These are phyloP conservation scores for Zaprionus gabonicus DNA, from an alignment of 1,140 invertebrate species.

Conservation along the genomic window DNA sequence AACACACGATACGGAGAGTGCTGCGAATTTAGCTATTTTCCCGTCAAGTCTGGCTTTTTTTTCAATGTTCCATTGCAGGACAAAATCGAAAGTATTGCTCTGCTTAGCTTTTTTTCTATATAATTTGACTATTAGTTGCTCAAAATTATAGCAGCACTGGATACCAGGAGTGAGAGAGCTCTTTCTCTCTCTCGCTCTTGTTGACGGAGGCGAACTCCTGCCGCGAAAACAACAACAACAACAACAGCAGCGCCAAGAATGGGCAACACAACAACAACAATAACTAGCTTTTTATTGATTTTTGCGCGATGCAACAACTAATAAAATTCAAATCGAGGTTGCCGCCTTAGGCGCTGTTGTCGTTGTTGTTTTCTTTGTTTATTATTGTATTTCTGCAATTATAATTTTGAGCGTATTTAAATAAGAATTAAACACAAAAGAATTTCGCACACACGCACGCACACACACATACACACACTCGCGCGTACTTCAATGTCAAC, in stretches of 20 bases:
- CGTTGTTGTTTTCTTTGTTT: conserved; percentile 41
- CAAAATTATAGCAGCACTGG: too few relatives aligned
- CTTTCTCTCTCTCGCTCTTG: conserved; percentile 36
- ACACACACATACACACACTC: conserved; percentile 8
- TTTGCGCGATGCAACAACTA: conserved; percentile 60
- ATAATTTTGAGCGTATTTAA: conserved; percentile 53
- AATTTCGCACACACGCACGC: conserved; percentile 67
- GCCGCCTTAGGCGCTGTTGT: conserved; percentile 23
- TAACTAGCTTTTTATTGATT: conserved; percentile 70
- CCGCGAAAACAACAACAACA: conserved; percentile 34
- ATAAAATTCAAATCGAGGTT: conserved; percentile 42
- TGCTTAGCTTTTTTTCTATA: too few relatives aligned
- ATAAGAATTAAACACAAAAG: conserved; percentile 65
- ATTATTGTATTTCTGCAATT: conserved; percentile 52
- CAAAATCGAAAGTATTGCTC: too few relatives aligned
- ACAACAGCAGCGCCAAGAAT: conserved; percentile 24
- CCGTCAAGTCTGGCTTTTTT: too few relatives aligned
- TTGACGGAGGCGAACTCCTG: conserved; percentile 72
- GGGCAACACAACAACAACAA: conserved; percentile 52
- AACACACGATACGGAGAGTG: conserved; percentile 16
- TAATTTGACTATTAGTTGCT: too few relatives aligned
- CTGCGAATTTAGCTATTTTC: too few relatives aligned
- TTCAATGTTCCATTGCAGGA: too few relatives aligned
- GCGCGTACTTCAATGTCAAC: conserved; percentile 73
- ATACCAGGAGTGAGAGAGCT: conserved; percentile 23